Evolutionary conservation across 2,113 vertebrate species (phyloP), one percentile per base, ranked within the genome.

Genomic region (Pycnonotus jocosus): DNA sequence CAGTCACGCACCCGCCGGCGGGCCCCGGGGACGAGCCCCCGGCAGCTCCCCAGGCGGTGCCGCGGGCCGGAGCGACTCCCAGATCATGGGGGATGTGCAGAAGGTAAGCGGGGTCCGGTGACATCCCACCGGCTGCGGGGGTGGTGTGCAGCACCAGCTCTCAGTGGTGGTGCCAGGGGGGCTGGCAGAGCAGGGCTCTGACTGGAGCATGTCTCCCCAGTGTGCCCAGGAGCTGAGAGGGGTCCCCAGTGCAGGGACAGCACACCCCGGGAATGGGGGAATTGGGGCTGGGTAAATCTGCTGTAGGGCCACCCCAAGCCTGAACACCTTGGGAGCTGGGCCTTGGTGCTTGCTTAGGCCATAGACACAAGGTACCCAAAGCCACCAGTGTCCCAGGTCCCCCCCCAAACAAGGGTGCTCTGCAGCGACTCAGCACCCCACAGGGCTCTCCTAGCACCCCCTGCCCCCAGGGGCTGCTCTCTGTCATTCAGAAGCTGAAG

Each of bases 51-150:
- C 28, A 66, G 64, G 50, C 2, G 47, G 53, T 42, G 57, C 76
- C 1, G 17, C 1, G 7, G 81, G 79, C 98, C 98, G 70, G 95
- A 98, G 98, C 44, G 3, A 85, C 68, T 95, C 81, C 50, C 42
- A 24, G 90, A 98, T 95, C 95, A 98, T 99, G 98, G 98, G 98
- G 88, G 98, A 99, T 97, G 98, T 97, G 97, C 98, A 98, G 96
- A 98, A 98, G 98, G 98, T 99, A 97, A 76, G 98, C 33, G 7
- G 61, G 66, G 35, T 50, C 56, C 0, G 0, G 53, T 10, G 74
- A 53, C 38, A 35, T 17, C 61, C 50, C 5, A 1, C 38, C 31
- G 9, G 51, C 2, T 4, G 23, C 15, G 3, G 56, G 23, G 30
- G 6, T 13, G 17, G 10, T 53, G 35, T 15, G 18, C 6, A 2